Percentiles rank a stretch among this genome's conserved stretches.
Conservation (phyloP, 2,888 invertebrate species). For the Phorcus lineatus region DNA sequence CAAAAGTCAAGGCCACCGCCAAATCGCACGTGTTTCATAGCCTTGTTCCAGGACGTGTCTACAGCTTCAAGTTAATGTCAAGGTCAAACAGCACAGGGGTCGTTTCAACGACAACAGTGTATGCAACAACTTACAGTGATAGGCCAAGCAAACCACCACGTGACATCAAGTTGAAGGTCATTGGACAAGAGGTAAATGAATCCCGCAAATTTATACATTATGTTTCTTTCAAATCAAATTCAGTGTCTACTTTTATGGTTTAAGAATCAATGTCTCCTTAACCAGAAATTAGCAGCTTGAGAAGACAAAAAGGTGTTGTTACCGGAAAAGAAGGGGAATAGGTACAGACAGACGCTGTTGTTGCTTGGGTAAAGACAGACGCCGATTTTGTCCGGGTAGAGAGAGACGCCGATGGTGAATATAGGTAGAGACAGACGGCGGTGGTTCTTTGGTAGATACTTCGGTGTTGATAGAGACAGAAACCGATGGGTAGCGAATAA, state of each 20-base stretch:
- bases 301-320: too few species aligned
- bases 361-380: too few species aligned
- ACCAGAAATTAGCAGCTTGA: too few species aligned
- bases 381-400: too few species aligned
- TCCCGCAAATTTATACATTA: not conserved
- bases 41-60: slow-evolving; percentile 34
- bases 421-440: too few species aligned
- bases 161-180: slow-evolving; percentile 25
- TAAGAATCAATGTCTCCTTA: not conserved
- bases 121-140: slow-evolving; percentile 25
- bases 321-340: too few species aligned
- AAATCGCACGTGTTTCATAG: slow-evolving; percentile 29
- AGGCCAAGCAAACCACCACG: slow-evolving; percentile 34
- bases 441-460: too few species aligned
- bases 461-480: too few species aligned
- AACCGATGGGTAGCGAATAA: too few species aligned
- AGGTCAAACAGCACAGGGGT: slow-evolving; percentile 28
- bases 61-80: slow-evolving; percentile 38
- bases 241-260: not conserved
- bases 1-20: slow-evolving; percentile 30
- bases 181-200: not conserved
- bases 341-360: too few species aligned
- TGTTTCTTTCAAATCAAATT: not conserved
- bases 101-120: slow-evolving; percentile 26
- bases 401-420: too few species aligned